Conservation (phyloP, 2,888 invertebrate genomes). For the Apotomis capreana region DNA sequence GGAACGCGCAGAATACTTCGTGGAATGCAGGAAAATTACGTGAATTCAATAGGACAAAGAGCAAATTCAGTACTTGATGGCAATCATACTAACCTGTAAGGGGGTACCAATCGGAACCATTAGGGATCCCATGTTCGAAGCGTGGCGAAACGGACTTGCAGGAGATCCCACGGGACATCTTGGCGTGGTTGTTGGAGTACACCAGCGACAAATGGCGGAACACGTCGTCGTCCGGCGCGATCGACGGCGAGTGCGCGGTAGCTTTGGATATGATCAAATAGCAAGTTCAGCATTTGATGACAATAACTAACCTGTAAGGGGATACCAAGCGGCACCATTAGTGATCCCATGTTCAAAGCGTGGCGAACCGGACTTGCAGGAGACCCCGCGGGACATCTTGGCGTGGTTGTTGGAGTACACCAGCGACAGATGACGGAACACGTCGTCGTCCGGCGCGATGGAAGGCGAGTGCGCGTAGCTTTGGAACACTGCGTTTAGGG, state of each 20-base stretch:
- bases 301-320: constrained; percentile 85
- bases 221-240: constrained; percentile 96
- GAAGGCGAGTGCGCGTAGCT: constrained; percentile 92
- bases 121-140: constrained; percentile 95
- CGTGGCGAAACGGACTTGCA: constrained; percentile 89
- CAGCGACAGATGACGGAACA: constrained; percentile 92
- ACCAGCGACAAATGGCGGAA: constrained; percentile 92
- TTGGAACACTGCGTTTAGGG: constrained; percentile 91
- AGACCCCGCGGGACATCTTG: constrained; percentile 93
- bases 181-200: constrained; percentile 94
- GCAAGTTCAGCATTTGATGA: background rate
- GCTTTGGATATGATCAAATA: constrained; percentile 84
- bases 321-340: constrained; percentile 97
- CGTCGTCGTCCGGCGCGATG: constrained; percentile 95
- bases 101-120: constrained; percentile 97
- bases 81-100: constrained; percentile 83
- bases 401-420: constrained; percentile 94
- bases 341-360: constrained; percentile 95
- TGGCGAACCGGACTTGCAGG: constrained; percentile 89
- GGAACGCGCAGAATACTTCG: too few species aligned
- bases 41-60: constrained; percentile 54
- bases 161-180: constrained; percentile 93
- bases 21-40: too few species aligned
- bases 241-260: constrained; percentile 90
- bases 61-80: background rate